These are phyloP conservation scores for Camarhynchus parvulus DNA, from an alignment of 2,113 vertebrate species.

Conservation along the genomic window DNA sequence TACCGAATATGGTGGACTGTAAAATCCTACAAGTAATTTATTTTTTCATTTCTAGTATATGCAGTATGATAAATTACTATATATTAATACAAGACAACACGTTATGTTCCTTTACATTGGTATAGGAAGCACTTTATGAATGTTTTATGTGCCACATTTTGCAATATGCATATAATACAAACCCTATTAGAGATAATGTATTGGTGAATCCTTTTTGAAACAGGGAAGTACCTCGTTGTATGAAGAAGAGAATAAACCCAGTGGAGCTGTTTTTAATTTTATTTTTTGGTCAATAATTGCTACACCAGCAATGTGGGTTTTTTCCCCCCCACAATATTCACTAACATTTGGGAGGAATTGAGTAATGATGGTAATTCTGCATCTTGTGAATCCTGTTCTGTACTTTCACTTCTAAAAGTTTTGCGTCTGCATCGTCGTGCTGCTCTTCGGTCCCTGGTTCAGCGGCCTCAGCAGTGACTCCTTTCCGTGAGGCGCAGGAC, in stretches of 20 bases:
- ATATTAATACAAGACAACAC: not conserved
- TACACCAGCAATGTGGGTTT: fast-evolving
- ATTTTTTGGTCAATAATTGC: not conserved
- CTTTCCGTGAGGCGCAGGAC: not conserved
- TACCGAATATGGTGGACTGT: not conserved
- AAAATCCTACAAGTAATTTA: not conserved
- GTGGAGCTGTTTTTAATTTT: not conserved
- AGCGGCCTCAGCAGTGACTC: fast-evolving
- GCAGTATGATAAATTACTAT: not conserved
- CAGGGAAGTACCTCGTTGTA: not conserved
- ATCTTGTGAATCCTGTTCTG: not conserved
- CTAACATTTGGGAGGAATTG: fast-evolving
- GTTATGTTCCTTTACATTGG: not conserved
- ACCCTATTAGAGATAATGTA: not conserved
- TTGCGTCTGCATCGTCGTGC: fast-evolving
- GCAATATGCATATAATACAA: not conserved
- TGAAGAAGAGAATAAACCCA: not conserved
- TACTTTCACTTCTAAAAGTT: fast-evolving
- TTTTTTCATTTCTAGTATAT: not conserved
- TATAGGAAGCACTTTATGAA: not conserved
- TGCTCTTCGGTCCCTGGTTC: not conserved
- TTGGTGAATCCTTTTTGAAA: not conserved
- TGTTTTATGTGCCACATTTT: not conserved
- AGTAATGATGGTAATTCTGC: too few species aligned
- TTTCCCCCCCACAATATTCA: fast-evolving